phyloP scores from a whole-genome alignment of 2,888 invertebrate species.

The Ornithoptera alexandrae region DNA sequence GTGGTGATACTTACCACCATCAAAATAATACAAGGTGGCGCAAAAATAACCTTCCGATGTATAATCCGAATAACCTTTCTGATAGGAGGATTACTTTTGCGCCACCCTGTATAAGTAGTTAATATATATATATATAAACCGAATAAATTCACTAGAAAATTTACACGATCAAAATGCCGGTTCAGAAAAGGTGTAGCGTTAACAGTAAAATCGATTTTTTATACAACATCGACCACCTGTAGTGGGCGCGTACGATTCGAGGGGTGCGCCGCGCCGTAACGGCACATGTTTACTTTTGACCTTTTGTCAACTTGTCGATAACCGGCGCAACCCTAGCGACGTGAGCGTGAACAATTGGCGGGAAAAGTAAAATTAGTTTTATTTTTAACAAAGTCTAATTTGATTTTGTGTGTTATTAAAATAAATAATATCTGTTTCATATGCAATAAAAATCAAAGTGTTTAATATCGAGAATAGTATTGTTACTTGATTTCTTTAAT shows the following conservation, averaged over 20 bases:
- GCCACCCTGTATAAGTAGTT: too few relatives aligned
- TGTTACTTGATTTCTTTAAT: too few relatives aligned
- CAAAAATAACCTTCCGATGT: too few relatives aligned
- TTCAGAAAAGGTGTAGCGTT: conserved; percentile 23
- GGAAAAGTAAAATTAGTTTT: conserved; percentile 22
- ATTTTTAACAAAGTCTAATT: neutral
- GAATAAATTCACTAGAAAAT: neutral
- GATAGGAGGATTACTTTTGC: too few relatives aligned
- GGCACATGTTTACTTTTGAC: conserved; percentile 28
- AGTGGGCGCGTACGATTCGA: conserved; percentile 15
- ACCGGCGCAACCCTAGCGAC: conserved; percentile 29
- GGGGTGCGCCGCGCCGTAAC: conserved; percentile 14
- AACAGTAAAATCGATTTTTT: conserved; percentile 26
- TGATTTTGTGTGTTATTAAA: neutral
- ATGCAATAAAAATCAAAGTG: too few relatives aligned
- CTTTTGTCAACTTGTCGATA: conserved; percentile 28
- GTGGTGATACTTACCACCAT: too few relatives aligned
- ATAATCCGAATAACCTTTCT: too few relatives aligned
- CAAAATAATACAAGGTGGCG: too few relatives aligned
- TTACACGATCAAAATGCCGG: conserved; percentile 10
- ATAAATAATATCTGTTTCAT: neutral
- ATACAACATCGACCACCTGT: conserved; percentile 26
- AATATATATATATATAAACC: too few relatives aligned
- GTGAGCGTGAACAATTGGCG: conserved; percentile 20
- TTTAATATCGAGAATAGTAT: too few relatives aligned